Evolutionary conservation across 2,113 vertebrate species (phyloP).

Genomic region (Okapia johnstoni): DNA sequence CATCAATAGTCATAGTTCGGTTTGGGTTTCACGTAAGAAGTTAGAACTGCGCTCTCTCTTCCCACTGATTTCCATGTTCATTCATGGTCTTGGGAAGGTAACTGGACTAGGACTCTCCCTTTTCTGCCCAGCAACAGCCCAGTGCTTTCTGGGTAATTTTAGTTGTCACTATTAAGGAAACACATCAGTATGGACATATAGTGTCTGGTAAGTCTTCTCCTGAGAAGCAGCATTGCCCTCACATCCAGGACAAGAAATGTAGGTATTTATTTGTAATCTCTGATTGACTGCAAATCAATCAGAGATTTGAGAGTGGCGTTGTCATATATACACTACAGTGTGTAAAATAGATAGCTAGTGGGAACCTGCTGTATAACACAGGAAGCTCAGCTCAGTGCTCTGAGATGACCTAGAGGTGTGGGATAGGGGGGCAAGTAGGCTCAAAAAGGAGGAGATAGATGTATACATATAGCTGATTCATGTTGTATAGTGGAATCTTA

Average conservation of each 20-base stretch:
- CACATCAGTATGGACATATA: not conserved
- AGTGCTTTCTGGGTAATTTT: not conserved
- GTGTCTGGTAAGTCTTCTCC: no score
- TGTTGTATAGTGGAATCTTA: not conserved
- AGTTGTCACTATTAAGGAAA: not conserved
- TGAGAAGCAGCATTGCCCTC: not conserved
- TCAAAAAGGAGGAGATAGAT: not conserved
- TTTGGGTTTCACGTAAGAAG: not conserved
- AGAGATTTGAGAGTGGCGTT: not conserved
- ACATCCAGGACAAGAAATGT: not conserved
- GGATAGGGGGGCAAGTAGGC: not conserved
- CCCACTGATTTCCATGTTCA: not conserved
- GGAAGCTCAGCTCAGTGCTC: not conserved
- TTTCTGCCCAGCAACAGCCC: not conserved
- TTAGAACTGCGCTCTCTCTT: not conserved
- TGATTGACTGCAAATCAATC: not conserved
- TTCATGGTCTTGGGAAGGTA: not conserved
- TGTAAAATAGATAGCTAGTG: not conserved
- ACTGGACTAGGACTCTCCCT: not conserved
- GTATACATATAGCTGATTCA: not conserved
- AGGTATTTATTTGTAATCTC: not conserved
- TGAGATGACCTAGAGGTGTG: not conserved
- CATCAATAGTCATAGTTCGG: not conserved
- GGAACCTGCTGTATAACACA: not conserved
- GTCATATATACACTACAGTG: not conserved